Conservation (phyloP, 2,797 vertebrate genomes). For the Acanthis flammea region DNA sequence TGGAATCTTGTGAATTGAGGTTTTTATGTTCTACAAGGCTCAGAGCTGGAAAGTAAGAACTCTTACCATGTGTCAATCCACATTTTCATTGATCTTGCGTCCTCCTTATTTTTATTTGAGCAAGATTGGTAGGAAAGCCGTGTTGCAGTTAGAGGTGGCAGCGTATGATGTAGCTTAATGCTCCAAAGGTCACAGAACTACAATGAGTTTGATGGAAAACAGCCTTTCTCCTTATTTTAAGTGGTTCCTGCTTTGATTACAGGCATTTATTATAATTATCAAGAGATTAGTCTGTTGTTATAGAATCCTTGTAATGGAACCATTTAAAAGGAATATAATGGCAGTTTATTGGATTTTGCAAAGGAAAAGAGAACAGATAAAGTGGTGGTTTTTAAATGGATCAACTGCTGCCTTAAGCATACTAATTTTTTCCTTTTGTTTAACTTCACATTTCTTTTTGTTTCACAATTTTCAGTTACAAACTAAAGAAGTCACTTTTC, state of each 20-base stretch:
- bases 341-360: slow-evolving; percentile 90
- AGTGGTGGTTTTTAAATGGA: slow-evolving; percentile 74
- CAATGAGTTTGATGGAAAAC: slow-evolving; percentile 85
- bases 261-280: slow-evolving; percentile 95
- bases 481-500: neutral
- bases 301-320: slow-evolving; percentile 84
- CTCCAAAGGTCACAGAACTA: slow-evolving; percentile 68
- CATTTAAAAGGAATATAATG: slow-evolving; percentile 90
- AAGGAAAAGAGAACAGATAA: slow-evolving; percentile 73
- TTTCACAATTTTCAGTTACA: slow-evolving; percentile 12
- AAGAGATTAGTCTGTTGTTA: slow-evolving; percentile 82
- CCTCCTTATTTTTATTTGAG: slow-evolving; percentile 67
- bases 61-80: slow-evolving; percentile 53
- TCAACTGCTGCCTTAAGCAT: slow-evolving; percentile 65
- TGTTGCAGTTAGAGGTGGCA: slow-evolving; percentile 49
- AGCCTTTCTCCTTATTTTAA: slow-evolving; percentile 82
- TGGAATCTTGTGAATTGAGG: slow-evolving; percentile 52
- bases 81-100: slow-evolving; percentile 62
- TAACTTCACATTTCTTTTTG: slow-evolving; percentile 17
- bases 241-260: slow-evolving; percentile 89
- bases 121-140: slow-evolving; percentile 50
- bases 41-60: slow-evolving; percentile 54
- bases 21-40: slow-evolving; percentile 59
- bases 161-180: slow-evolving; percentile 56
- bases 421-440: slow-evolving; percentile 64